Percentiles rank a stretch among this genome's conserved stretches.
These are phyloP conservation scores for Tipula vernalis DNA, from an alignment of 2,888 invertebrate species.

Conservation along the genomic window DNA sequence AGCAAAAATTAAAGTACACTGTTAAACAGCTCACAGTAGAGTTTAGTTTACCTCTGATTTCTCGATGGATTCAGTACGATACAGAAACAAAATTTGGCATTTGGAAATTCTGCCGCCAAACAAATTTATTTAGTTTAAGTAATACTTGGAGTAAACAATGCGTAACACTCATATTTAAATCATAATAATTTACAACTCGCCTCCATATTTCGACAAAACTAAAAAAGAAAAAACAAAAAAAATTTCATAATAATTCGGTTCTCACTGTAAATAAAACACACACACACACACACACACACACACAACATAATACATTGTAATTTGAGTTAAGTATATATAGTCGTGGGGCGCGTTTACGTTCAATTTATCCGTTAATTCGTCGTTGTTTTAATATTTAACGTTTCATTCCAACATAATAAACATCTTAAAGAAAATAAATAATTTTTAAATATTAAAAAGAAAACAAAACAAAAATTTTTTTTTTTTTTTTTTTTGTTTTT, in stretches of 20 bases:
- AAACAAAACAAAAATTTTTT: background rate
- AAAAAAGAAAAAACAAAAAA: background rate
- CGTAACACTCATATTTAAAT: background rate
- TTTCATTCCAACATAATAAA: background rate
- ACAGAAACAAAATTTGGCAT: no score
- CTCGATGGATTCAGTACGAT: no score
- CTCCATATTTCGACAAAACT: background rate
- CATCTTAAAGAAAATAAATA: background rate
- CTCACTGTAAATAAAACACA: background rate
- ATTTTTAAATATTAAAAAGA: background rate
- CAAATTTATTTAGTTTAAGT: no score
- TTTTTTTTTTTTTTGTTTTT: background rate
- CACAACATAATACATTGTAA: background rate
- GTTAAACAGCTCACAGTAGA: no score
- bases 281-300: no score
- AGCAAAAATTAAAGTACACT: no score
- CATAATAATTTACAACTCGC: background rate
- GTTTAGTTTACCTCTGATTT: no score
- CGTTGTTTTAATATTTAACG: background rate
- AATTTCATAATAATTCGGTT: background rate
- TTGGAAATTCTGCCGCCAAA: no score
- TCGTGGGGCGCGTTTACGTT: background rate
- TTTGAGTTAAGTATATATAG: background rate
- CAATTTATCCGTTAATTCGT: background rate
- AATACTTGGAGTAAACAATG: no score